Base-by-base conservation (phyloP, 2,888 invertebrate species). In the Cryptus viduatorius region DNA sequence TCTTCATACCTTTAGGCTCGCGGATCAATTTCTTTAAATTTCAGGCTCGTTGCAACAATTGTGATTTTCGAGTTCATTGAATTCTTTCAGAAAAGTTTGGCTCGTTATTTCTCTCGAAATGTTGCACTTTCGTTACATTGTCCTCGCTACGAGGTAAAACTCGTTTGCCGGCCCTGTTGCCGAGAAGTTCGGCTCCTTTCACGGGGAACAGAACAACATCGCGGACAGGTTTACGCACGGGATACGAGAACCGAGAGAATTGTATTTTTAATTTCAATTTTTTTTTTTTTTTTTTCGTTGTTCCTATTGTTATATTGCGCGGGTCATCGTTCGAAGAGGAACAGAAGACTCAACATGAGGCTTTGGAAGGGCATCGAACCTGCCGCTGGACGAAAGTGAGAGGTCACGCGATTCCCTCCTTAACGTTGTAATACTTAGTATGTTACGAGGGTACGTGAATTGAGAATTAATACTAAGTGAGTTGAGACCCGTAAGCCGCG, bases 321-420 rank as follows among this genome's bases (percentile, higher is more conserved):
- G 82, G 84, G 84, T 84, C 84, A 82, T 82, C 84, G 84, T 82
- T 82, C 82, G 82, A 59, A 67, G 65, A 16, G 59, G 16, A 31
- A 68, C 37, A 61, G 31, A 69, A 48, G 48, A 59, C 78, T 37
- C 79, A 82, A 82, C 82, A 82, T n/a, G 79, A 78, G 79, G 65
- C 84, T 79, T 73, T 37, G 82, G 46, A 84, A 84, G 84, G 84
- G 84, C 84, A 84, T 84, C 84, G 84, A 84, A 84, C 84, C 59
- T 84, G 64, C 73, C 42, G 77, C 65, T 84, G 84, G 84, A 82
- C 84, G 82, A 84, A 84, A 84, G 84, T 84, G 84, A 84, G 84
- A 84, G 84, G 84, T 84, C 84, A 84, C 84, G 84, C 84, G 84
- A 84, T 84, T 84, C 82, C 82, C 84, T 84, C 82, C 84, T 84